Evolutionary conservation across 2,888 invertebrate species (phyloP).

Genomic region (Macrostomum cliftonense): DNA sequence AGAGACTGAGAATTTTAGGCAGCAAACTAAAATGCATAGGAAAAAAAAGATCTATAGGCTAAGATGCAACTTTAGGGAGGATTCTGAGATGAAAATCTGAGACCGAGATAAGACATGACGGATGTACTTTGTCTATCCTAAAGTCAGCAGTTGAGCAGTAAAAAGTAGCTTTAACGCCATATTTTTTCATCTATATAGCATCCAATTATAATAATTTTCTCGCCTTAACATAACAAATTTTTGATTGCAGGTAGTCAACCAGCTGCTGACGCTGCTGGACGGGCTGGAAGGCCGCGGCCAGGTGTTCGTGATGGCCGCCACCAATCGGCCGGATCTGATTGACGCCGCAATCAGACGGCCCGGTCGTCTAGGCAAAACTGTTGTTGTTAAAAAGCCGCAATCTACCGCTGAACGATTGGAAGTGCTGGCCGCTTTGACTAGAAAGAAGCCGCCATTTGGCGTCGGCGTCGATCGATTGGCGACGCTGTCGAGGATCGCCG

Average conservation of each 20-base stretch:
- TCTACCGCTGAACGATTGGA: conserved; percentile 3
- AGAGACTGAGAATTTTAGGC: too few relatives aligned
- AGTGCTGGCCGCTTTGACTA: conserved; percentile 2
- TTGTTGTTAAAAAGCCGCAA: conserved; percentile 3
- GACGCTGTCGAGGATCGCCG: too few relatives aligned
- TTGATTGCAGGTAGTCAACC: conserved; percentile 3
- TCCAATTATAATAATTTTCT: too few relatives aligned
- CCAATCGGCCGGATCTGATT: conserved; percentile 7
- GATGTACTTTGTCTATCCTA: too few relatives aligned
- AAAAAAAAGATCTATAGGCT: too few relatives aligned
- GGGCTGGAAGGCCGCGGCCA: conserved; percentile 6
- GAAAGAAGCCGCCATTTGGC: conserved; percentile 2
- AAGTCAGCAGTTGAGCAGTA: too few relatives aligned
- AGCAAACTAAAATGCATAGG: too few relatives aligned
- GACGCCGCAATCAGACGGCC: conserved; percentile 5
- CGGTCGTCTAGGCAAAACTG: conserved; percentile 6
- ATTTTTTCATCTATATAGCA: too few relatives aligned
- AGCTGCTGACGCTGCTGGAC: conserved; percentile 9
- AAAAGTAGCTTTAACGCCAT: too few relatives aligned
- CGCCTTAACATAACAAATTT: neutral
- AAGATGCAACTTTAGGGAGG: too few relatives aligned
- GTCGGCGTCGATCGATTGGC: neutral
- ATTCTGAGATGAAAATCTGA: too few relatives aligned
- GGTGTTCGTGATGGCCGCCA: conserved; percentile 9
- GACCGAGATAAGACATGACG: too few relatives aligned